These are phyloP conservation scores for Leptocoma aspasia DNA, from an alignment of 2,113 vertebrate genomes.

Conservation along the genomic window DNA sequence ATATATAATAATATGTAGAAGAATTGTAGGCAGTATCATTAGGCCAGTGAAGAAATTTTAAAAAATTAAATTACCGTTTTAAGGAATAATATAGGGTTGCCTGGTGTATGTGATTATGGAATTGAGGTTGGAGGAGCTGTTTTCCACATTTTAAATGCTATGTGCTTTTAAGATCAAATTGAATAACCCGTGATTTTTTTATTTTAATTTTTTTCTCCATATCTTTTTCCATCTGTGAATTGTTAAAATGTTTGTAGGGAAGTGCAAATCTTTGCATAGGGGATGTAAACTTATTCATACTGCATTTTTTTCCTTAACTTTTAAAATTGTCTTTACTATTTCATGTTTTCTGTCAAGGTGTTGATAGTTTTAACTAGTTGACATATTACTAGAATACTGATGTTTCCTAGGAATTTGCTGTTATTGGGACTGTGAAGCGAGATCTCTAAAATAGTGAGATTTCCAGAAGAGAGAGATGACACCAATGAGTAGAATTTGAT, in stretches of 20 bases:
- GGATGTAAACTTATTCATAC: background rate
- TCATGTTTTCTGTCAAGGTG: background rate
- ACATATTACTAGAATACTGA: background rate
- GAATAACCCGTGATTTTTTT: background rate
- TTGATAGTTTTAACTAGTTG: background rate
- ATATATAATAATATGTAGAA: background rate
- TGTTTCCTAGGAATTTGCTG: background rate
- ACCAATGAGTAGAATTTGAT: background rate
- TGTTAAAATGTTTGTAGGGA: background rate
- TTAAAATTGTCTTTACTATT: background rate
- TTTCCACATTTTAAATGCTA: background rate
- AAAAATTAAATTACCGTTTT: background rate
- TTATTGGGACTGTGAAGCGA: background rate
- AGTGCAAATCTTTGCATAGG: background rate
- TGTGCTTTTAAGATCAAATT: background rate
- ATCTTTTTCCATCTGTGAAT: background rate
- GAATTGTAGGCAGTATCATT: background rate
- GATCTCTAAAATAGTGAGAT: background rate
- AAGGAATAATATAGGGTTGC: background rate
- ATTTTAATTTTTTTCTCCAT: background rate
- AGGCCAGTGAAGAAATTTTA: background rate
- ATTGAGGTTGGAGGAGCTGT: background rate
- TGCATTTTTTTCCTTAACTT: background rate
- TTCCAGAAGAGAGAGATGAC: background rate
- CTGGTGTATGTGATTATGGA: background rate